Percentiles rank a stretch among this genome's conserved stretches.
These are phyloP conservation scores for Maccullochella peelii DNA, from an alignment of 2,113 vertebrate genomes.

Conservation along the genomic window DNA sequence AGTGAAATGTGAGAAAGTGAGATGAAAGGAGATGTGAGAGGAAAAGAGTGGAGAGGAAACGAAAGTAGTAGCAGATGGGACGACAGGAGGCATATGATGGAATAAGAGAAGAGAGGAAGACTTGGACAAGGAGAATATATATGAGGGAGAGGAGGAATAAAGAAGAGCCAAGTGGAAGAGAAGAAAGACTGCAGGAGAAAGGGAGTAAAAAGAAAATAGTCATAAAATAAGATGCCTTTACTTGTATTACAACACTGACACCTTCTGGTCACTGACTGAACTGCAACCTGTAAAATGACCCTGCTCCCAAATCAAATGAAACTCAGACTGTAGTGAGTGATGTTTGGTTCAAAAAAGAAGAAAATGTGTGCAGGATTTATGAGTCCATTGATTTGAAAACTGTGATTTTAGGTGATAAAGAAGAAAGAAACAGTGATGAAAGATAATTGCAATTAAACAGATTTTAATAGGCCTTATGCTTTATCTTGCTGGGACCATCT, in stretches of 20 bases:
- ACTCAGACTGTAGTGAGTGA: background rate
- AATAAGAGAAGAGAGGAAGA: conserved; percentile 6
- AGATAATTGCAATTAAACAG: background rate
- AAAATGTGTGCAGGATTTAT: conserved; percentile 8
- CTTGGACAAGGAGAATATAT: conserved; percentile 1
- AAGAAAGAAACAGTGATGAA: background rate
- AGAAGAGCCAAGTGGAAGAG: background rate
- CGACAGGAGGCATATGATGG: conserved; percentile 10
- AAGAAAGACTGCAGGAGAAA: background rate
- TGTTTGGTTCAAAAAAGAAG: conserved; percentile 5
- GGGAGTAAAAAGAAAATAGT: background rate
- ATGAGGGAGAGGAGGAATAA: background rate
- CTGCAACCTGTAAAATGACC: conserved; percentile 7
- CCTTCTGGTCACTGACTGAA: conserved; percentile 49
- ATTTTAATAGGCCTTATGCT: background rate
- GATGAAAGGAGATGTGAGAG: background rate
- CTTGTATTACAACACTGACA: conserved; percentile 69
- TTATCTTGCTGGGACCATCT: background rate
- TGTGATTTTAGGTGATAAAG: background rate
- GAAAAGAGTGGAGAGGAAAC: background rate
- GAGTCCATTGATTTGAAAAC: background rate
- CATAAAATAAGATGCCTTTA: background rate
- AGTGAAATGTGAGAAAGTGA: background rate
- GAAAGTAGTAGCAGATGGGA: conserved; percentile 26
- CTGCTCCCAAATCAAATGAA: conserved; percentile 7